Evolutionary conservation across 92 coral and sea anemone species (phyloP).

Genomic region (Hydrozoanthus gracilis): DNA sequence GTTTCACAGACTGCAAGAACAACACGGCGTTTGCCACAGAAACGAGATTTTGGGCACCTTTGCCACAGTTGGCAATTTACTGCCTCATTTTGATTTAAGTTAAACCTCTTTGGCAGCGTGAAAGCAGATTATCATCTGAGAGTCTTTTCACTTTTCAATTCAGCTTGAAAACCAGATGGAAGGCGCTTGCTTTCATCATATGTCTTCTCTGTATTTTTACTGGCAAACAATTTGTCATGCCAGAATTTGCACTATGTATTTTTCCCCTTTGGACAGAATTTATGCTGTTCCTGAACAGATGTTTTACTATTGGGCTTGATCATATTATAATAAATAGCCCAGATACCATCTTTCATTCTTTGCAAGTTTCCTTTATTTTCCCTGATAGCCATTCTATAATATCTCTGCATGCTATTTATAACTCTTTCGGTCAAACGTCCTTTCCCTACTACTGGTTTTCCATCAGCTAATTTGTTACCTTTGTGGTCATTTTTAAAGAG

Average conservation of each 20-base stretch:
- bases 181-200: slow-evolving; percentile 48
- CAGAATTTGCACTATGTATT: slow-evolving; percentile 69
- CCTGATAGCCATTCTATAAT: slow-evolving; percentile 57
- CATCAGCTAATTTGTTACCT: slow-evolving; percentile 63
- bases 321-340: slow-evolving; percentile 62
- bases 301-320: slow-evolving; percentile 31
- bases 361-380: slow-evolving; percentile 53
- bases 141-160: slow-evolving; percentile 49
- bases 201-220: slow-evolving; percentile 16
- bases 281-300: slow-evolving; percentile 59
- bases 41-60: slow-evolving; percentile 59
- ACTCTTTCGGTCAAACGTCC: slow-evolving; percentile 68
- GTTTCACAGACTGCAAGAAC: slow-evolving; percentile 57
- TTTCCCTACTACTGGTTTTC: slow-evolving; percentile 61
- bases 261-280: slow-evolving; percentile 53
- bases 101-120: slow-evolving; percentile 51
- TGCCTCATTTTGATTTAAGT: slow-evolving; percentile 38
- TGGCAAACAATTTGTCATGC: slow-evolving; percentile 59
- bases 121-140: slow-evolving; percentile 45
- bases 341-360: slow-evolving; percentile 58
- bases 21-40: slow-evolving; percentile 65
- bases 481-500: slow-evolving; percentile 54
- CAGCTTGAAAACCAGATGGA: slow-evolving; percentile 52
- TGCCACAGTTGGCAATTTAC: slow-evolving; percentile 72
- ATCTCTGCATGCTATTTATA: slow-evolving; percentile 67